Evolutionary conservation across 2,113 vertebrate genomes (phyloP).

Genomic region (Promerops cafer): DNA sequence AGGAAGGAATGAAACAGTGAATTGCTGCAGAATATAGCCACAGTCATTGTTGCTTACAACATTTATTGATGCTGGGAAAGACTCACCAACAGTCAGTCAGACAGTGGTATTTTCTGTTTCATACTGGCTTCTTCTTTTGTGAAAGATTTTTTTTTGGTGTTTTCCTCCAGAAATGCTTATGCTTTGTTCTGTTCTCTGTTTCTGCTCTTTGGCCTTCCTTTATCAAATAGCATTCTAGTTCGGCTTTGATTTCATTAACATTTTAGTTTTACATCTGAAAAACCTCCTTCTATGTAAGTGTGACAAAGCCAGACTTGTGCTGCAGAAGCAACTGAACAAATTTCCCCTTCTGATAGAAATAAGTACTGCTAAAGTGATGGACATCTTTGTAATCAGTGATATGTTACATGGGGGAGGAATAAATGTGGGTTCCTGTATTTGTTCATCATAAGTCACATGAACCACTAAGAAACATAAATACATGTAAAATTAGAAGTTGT

Average conservation of each 20-base stretch:
- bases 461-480: neutral
- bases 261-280: neutral
- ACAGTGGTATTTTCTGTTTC: neutral
- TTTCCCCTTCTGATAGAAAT: neutral
- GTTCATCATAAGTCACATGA: neutral
- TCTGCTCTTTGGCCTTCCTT: neutral
- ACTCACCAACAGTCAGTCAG: neutral
- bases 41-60: neutral
- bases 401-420: neutral
- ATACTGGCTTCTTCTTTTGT: neutral
- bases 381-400: neutral
- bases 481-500: neutral
- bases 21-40: neutral
- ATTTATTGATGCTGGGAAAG: neutral
- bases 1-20: neutral
- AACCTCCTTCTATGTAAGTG: neutral
- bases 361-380: neutral
- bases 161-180: neutral
- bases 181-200: neutral
- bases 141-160: neutral
- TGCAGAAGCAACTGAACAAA: neutral
- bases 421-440: neutral
- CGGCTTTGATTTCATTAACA: neutral
- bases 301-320: neutral
- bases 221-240: neutral